These are phyloP conservation scores for Morinoia aosen DNA, from an alignment of 2,888 invertebrate species.

Conservation along the genomic window DNA sequence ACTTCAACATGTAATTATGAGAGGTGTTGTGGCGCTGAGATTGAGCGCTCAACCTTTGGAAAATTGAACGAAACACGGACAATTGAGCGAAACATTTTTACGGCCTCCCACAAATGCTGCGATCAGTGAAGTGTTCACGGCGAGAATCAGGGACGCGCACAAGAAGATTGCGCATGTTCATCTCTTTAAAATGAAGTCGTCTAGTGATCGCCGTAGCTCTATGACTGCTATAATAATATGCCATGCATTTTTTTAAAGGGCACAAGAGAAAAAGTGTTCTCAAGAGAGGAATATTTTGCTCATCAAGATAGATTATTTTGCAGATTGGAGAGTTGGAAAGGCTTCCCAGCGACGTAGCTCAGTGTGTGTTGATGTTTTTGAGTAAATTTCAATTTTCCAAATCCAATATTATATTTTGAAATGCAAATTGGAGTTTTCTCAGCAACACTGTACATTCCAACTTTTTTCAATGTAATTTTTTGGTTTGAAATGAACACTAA, in stretches of 20 bases:
- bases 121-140: not conserved
- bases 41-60: slow-evolving; percentile 21
- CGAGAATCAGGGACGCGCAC: not conserved
- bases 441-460: too few species aligned
- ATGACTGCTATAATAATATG: too few species aligned
- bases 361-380: too few species aligned
- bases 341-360: too few species aligned
- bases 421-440: too few species aligned
- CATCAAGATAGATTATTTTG: too few species aligned
- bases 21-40: slow-evolving; percentile 1
- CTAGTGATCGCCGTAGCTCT: not conserved
- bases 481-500: too few species aligned
- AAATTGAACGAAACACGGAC: not conserved
- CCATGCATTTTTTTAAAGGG: not conserved
- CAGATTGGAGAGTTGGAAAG: too few species aligned
- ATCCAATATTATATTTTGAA: too few species aligned
- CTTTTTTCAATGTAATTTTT: too few species aligned
- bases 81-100: not conserved
- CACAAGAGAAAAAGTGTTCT: not conserved
- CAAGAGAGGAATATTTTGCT: not conserved
- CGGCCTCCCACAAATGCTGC: not conserved
- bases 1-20: slow-evolving; percentile 44
- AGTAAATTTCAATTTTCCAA: too few species aligned
- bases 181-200: not conserved
- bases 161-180: not conserved